Evolutionary conservation across 2,113 vertebrate species (phyloP).

Genomic region (Pipa parva): DNA sequence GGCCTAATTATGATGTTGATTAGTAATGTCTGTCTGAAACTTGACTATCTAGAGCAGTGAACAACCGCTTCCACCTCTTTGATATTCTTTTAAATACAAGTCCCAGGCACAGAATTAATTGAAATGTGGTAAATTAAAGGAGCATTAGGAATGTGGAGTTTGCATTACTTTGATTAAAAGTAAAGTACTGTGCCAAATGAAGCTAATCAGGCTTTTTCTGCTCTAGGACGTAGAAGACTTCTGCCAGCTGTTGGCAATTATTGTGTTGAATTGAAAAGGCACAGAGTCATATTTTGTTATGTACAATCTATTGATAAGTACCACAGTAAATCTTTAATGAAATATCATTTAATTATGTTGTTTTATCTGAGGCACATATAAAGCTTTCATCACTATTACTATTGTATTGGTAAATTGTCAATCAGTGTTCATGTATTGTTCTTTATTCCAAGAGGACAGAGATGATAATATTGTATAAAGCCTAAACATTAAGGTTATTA

Average conservation of each 20-base stretch:
- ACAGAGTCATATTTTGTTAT: constrained; percentile 25
- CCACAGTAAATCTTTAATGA: constrained; percentile 19
- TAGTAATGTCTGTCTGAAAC: neutral
- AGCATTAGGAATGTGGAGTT: constrained; percentile 13
- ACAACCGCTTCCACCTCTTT: constrained; percentile 8
- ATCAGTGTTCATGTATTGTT: neutral
- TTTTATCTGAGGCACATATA: constrained; percentile 13
- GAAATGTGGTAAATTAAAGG: neutral
- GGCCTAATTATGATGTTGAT: neutral
- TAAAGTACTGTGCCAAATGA: constrained; percentile 33
- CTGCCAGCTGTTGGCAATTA: constrained; percentile 27
- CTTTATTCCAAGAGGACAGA: neutral
- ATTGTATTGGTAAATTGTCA: neutral
- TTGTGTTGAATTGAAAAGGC: constrained; percentile 38
- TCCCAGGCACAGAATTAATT: constrained; percentile 16
- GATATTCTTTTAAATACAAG: constrained; percentile 19
- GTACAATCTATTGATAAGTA: constrained; percentile 28
- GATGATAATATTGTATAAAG: neutral
- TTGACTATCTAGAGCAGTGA: neutral
- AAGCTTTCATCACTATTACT: neutral
- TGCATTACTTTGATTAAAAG: constrained; percentile 36
- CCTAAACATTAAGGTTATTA: too few relatives aligned
- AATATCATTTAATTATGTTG: constrained; percentile 16
- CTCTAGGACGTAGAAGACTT: constrained; percentile 5
- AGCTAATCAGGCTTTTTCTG: neutral